phyloP scores from a whole-genome alignment of 2,797 vertebrate species.

The Garrulus glandarius region DNA sequence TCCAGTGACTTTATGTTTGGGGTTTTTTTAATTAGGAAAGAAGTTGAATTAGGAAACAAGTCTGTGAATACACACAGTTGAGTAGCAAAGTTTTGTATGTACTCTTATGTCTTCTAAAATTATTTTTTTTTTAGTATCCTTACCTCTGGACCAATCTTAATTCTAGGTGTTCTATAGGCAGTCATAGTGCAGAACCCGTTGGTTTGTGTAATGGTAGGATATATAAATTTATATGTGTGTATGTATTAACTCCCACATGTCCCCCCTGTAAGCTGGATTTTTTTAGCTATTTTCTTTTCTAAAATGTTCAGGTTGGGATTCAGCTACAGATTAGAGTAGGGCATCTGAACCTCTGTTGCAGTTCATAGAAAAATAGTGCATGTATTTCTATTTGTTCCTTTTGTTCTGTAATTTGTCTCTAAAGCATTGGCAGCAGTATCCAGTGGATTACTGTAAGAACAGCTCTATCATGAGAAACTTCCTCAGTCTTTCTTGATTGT shows the following conservation, averaged over 20 bases:
- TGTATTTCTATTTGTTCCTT: background rate
- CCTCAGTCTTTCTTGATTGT: background rate
- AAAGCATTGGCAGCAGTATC: background rate
- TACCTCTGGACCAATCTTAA: background rate
- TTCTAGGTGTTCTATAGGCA: background rate
- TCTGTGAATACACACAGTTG: background rate
- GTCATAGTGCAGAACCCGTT: background rate
- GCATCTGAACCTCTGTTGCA: background rate
- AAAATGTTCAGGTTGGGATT: background rate
- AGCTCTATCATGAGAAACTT: background rate
- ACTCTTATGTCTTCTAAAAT: background rate
- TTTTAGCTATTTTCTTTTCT: background rate
- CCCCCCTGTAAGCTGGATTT: fast-evolving
- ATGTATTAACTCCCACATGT: background rate
- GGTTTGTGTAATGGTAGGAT: background rate
- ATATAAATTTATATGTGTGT: background rate
- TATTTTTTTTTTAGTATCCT: background rate
- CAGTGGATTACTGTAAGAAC: background rate
- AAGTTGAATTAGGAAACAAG: background rate
- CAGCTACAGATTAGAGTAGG: background rate
- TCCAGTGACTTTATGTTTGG: background rate
- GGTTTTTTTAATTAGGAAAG: background rate
- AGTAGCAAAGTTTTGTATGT: fast-evolving
- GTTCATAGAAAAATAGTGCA: background rate
- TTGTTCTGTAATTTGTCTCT: background rate